A percentile compares a stretch with the other conserved stretches of the same genome.
These are phyloP conservation scores for Catamblyrhynchus diadema DNA, from an alignment of 2,797 vertebrate species.

Conservation along the genomic window DNA sequence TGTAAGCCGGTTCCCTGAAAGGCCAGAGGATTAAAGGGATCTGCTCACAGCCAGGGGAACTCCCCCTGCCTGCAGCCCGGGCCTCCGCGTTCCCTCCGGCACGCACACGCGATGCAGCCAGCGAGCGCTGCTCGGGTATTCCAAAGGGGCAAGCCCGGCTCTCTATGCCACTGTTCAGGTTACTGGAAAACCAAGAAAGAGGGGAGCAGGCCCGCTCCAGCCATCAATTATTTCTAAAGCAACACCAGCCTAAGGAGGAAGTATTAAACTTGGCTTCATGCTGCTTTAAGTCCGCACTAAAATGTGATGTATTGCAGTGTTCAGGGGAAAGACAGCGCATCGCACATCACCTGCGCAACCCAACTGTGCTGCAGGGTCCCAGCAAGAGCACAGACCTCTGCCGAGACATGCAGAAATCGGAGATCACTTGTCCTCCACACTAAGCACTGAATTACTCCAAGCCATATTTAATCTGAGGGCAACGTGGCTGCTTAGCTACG, in stretches of 20 bases:
- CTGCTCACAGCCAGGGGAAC: slow-evolving; percentile 54
- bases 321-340: accelerated
- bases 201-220: not conserved
- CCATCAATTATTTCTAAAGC: not conserved
- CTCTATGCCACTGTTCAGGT: not conserved
- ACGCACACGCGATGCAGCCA: not conserved
- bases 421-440: not conserved
- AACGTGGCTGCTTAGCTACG: not conserved
- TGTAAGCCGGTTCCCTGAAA: slow-evolving; percentile 6
- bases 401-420: not conserved
- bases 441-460: not conserved
- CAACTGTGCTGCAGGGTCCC: not conserved
- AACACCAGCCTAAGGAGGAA: not conserved
- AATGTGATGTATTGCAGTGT: not conserved
- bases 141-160: not conserved
- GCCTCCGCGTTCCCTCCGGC: slow-evolving; percentile 17
- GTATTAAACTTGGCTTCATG: not conserved
- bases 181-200: not conserved
- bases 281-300: not conserved
- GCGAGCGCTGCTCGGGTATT: not conserved
- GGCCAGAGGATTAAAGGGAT: slow-evolving; percentile 50
- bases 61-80: slow-evolving; percentile 65
- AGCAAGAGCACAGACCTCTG: not conserved
- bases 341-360: not conserved
- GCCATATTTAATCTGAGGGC: not conserved